A percentile compares a stretch with the other conserved stretches of the same genome.
Conservation (phyloP, 2,113 vertebrate genomes). For the Psammodynastes pulverulentus region DNA sequence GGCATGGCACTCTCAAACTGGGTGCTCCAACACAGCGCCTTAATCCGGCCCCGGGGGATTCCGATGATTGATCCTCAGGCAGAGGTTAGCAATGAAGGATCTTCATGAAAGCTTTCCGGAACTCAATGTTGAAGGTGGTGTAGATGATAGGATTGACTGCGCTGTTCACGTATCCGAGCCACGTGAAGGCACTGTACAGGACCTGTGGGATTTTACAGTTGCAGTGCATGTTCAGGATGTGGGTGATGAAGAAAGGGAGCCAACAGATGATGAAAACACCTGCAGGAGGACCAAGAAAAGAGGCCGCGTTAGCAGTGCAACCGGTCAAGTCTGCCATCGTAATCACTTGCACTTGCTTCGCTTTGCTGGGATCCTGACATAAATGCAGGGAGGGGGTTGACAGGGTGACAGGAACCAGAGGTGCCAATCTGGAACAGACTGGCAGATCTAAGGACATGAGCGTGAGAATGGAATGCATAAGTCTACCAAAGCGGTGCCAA, state of each 20-base stretch:
- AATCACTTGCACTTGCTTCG: background rate
- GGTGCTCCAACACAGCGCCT: background rate
- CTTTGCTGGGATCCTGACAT: background rate
- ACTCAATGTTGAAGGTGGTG: conserved; percentile 97
- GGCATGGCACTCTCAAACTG: background rate
- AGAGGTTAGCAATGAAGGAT: conserved; percentile 89
- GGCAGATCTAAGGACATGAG: too few relatives aligned
- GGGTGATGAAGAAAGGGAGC: conserved; percentile 98
- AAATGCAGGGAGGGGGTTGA: background rate
- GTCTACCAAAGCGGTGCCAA: background rate
- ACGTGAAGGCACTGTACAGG: conserved; percentile 95
- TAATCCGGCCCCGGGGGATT: background rate
- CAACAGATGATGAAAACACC: conserved; percentile 99
- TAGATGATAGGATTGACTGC: conserved; percentile 98
- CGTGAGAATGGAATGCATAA: background rate
- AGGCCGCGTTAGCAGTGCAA: conserved; percentile 17
- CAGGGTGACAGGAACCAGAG: background rate
- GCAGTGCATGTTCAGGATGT: conserved; percentile 97
- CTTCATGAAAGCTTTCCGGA: conserved; percentile 98
- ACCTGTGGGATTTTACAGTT: conserved; percentile 87
- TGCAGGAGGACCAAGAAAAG: conserved; percentile 57
- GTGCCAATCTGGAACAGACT: background rate
- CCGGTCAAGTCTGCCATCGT: background rate
- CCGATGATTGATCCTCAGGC: conserved; percentile 13
- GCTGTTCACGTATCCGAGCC: conserved; percentile 98